Conservation (phyloP, 2,888 invertebrate genomes). For the Nephrotoma flavescens region DNA sequence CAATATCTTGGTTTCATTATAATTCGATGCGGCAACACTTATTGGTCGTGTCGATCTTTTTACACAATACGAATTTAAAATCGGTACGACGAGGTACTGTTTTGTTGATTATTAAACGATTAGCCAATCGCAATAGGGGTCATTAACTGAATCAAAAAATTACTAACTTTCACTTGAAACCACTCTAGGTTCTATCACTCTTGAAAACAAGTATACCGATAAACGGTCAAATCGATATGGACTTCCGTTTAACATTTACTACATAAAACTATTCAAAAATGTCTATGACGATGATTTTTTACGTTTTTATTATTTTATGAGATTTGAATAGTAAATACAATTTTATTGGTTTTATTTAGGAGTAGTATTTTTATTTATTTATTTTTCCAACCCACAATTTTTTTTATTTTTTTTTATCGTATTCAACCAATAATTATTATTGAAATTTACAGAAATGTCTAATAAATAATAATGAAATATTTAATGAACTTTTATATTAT, state of each 20-base stretch:
- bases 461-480: not conserved
- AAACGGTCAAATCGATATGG: no score
- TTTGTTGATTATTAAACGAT: no score
- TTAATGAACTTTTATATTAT: not conserved
- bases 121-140: no score
- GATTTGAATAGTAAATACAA: not conserved
- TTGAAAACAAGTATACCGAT: no score
- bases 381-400: not conserved
- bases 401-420: not conserved
- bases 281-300: not conserved
- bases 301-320: not conserved
- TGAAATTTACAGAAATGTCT: not conserved
- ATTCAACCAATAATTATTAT: not conserved
- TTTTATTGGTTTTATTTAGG: not conserved
- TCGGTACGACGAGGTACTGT: no score
- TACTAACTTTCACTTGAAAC: no score
- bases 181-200: no score
- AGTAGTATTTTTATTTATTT: not conserved
- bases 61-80: no score
- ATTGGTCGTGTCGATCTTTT: no score
- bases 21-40: no score
- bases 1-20: no score
- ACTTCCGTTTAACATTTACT: not conserved
- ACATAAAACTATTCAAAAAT: not conserved
- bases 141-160: no score